phyloP scores from a whole-genome alignment of 2,797 vertebrate genomes.

The Austrolebias charrua region DNA sequence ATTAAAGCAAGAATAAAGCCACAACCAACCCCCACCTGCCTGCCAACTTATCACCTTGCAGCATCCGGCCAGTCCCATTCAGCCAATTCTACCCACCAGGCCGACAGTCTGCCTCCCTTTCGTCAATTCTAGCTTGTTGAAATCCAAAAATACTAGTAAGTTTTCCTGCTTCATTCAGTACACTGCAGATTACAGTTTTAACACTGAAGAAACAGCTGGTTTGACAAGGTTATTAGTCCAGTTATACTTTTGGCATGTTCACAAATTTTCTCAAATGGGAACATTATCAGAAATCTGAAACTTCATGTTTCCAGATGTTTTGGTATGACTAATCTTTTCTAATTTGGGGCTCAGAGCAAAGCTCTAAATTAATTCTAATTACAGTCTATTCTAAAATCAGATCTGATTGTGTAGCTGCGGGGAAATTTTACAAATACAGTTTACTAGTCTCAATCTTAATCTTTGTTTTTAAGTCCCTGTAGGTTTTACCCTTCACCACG shows the following conservation, averaged over 20 bases:
- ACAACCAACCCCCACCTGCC: constrained; percentile 97
- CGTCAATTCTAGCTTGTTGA: constrained; percentile 99
- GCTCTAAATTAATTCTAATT: constrained; percentile 28
- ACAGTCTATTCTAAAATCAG: constrained; percentile 43
- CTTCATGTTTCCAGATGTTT: constrained; percentile 58
- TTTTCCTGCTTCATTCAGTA: constrained; percentile 99
- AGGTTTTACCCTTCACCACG: constrained; percentile 18
- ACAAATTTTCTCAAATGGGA: constrained; percentile 74
- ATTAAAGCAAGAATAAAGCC: constrained; percentile 99
- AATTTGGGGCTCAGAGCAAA: constrained; percentile 59
- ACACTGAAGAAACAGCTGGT: constrained; percentile 98
- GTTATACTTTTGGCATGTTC: constrained; percentile 79
- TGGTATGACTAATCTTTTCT: constrained; percentile 43
- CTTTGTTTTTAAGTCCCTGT: constrained; percentile 21
- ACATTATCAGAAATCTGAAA: constrained; percentile 53
- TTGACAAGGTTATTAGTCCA: constrained; percentile 83
- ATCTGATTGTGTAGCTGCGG: constrained; percentile 46
- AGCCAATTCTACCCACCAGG: constrained; percentile 99
- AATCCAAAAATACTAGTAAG: constrained; percentile 99
- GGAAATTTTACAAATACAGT: constrained; percentile 34
- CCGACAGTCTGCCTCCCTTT: constrained; percentile 98
- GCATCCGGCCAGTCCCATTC: constrained; percentile 99
- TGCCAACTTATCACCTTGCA: constrained; percentile 99
- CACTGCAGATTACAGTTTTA: constrained; percentile 98
- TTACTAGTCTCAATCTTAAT: constrained; percentile 15